Percentiles rank a stretch among this genome's conserved stretches.
Conservation (phyloP, 2,113 vertebrate genomes). For the Leptosomus discolor region DNA sequence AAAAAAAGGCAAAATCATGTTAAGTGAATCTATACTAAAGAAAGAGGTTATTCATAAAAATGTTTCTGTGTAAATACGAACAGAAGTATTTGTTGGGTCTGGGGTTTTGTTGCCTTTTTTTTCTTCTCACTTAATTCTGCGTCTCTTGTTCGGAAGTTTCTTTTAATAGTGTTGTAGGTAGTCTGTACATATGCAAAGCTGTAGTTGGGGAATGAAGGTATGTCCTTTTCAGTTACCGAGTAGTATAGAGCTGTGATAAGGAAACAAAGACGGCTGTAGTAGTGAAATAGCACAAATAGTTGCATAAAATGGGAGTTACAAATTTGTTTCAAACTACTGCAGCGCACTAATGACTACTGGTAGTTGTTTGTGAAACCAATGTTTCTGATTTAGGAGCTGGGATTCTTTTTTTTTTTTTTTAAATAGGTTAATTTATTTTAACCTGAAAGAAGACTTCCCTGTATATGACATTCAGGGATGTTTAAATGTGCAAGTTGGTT, state of each 20-base stretch:
- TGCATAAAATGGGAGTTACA: background rate
- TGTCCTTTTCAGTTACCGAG: background rate
- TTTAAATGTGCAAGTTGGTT: background rate
- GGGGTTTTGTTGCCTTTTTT: background rate
- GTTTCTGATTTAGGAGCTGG: background rate
- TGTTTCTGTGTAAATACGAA: slow-evolving; percentile 60
- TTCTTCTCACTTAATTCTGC: background rate
- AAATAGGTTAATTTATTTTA: background rate
- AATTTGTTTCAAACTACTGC: background rate
- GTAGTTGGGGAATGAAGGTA: background rate
- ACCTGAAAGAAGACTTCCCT: background rate
- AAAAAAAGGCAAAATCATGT: background rate
- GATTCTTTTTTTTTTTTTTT: background rate
- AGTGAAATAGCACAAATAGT: background rate
- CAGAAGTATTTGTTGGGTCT: slow-evolving; percentile 31
- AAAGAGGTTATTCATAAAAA: slow-evolving; percentile 75
- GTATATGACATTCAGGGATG: background rate
- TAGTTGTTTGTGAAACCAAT: background rate
- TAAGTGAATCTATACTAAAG: slow-evolving; percentile 11
- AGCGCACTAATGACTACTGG: background rate
- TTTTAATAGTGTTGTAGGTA: background rate
- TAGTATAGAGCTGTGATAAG: background rate
- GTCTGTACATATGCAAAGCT: background rate
- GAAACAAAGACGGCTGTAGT: background rate
- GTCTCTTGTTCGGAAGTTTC: background rate